Base-by-base conservation (phyloP, 2,113 vertebrate genomes). In the Uria lomvia region DNA sequence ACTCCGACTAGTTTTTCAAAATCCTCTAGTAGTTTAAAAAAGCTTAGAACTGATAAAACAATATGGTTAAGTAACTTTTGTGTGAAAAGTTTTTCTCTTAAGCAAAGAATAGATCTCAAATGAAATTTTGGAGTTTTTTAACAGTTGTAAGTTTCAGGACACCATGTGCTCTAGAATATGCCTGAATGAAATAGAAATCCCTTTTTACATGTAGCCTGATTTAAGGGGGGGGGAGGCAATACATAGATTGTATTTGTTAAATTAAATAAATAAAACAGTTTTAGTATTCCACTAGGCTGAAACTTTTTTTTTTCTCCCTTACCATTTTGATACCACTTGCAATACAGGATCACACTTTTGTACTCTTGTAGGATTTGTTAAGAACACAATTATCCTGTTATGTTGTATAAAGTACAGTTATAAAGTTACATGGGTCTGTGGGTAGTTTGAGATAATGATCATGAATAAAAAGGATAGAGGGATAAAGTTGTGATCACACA, bases 161-260 rank as follows among this genome's bases (percentile, higher is more conserved):
- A 47, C 4, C 3, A 5, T 1, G 1, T 88, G 20, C 36, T 50
- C 15, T 70, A 30, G 22, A 71, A 36, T 2, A 2, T 67, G 12
- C 20, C 52, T 43, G 40, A 55, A 86, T 72, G 10, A 45, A 85
- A 53, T 15, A 55, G 12, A 65, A 26, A 66, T 85, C 1, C 29
- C 32, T 78, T 77, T 70, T 56, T 66, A 52, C 2, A 5, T 23
- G 3, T 73, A 40, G 77, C 19, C 8, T 58, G 26, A 50, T 78
- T 43, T 12, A 4, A 15, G 19, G 18, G 19, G 34, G 11, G 18
- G 30, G 19, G 30, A n/a, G 15, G 22, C 3, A 59, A 55, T 76
- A 65, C 68, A 30, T 47, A 38, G 15, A 70, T 45, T 42, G 3
- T 73, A 43, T 70, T 56, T 78, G 6, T 71, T 50, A 63, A 59